Conservation (phyloP, 1,140 invertebrate species). For the Drosophila malerkotliana region DNA sequence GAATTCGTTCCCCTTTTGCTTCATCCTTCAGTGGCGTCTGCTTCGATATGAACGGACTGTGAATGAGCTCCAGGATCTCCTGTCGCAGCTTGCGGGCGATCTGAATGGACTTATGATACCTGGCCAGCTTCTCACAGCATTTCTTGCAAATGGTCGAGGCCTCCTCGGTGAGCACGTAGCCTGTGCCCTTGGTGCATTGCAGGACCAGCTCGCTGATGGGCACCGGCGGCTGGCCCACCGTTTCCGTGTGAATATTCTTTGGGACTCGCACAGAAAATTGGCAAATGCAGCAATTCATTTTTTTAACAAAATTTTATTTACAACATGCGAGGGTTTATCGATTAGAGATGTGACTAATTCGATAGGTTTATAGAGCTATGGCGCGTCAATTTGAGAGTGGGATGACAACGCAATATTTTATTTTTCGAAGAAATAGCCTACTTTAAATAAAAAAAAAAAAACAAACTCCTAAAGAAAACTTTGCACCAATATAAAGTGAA, state of each 20-base stretch:
- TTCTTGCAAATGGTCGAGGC: slow-evolving; percentile 67
- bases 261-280: slow-evolving; percentile 68
- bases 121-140: slow-evolving; percentile 60
- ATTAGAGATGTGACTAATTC: neutral
- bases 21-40: slow-evolving; percentile 23
- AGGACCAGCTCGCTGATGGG: slow-evolving; percentile 62
- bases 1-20: slow-evolving; percentile 20
- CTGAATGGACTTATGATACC: slow-evolving; percentile 69
- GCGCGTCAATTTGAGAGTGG: neutral
- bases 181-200: slow-evolving; percentile 65
- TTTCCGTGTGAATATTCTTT: slow-evolving; percentile 63
- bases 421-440: too few relatives aligned
- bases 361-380: neutral
- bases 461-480: neutral
- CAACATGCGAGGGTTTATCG: slow-evolving; percentile 13
- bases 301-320: slow-evolving; percentile 36
- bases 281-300: slow-evolving; percentile 75
- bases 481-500: too few relatives aligned
- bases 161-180: slow-evolving; percentile 51
- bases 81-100: slow-evolving; percentile 61
- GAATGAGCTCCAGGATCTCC: slow-evolving; percentile 66
- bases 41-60: slow-evolving; percentile 55
- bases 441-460: too few relatives aligned
- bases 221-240: slow-evolving; percentile 64
- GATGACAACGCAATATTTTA: neutral